Evolutionary conservation across 2,888 invertebrate genomes (phyloP).

Genomic region (Baronia brevicornis): DNA sequence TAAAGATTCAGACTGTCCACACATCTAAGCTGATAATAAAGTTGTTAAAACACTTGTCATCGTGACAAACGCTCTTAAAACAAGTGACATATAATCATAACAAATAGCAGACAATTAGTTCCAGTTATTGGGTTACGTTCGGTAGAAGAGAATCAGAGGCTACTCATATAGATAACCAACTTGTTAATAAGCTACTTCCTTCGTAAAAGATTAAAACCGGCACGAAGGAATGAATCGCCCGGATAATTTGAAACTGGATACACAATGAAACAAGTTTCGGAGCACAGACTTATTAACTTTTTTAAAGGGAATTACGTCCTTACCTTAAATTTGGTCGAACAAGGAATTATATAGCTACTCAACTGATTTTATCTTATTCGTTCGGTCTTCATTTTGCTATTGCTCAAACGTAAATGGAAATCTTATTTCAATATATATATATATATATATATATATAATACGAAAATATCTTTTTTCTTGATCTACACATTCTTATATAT

Average conservation of each 20-base stretch:
- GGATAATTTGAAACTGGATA: slow-evolving; percentile 39
- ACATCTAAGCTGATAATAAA: too few species aligned
- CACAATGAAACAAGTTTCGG: slow-evolving; percentile 33
- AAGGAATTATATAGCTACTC: slow-evolving; percentile 10
- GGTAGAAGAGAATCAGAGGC: slow-evolving; percentile 42
- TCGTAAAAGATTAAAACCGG: slow-evolving; percentile 41
- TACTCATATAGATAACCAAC: slow-evolving; percentile 44
- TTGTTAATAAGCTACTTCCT: slow-evolving; percentile 60
- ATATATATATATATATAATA: too few species aligned
- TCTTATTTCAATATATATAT: too few species aligned
- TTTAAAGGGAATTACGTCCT: slow-evolving; percentile 8
- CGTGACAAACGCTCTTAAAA: slow-evolving; percentile 7
- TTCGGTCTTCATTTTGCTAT: neutral
- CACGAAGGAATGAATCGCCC: slow-evolving; percentile 45
- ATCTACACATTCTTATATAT: too few species aligned
- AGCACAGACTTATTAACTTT: slow-evolving; percentile 14
- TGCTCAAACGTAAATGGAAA: neutral
- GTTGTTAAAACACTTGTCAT: too few species aligned
- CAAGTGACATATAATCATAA: slow-evolving; percentile 14
- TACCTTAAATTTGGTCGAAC: slow-evolving; percentile 7
- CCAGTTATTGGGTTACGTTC: slow-evolving; percentile 26
- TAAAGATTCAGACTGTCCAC: too few species aligned
- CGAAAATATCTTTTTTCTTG: too few species aligned
- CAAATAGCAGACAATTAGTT: slow-evolving; percentile 30
- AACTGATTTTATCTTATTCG: slow-evolving; percentile 11